Conservation (phyloP, 30 jellyfish, hydroid and myxozoan genomes). For the Chironex yamaguchii region DNA sequence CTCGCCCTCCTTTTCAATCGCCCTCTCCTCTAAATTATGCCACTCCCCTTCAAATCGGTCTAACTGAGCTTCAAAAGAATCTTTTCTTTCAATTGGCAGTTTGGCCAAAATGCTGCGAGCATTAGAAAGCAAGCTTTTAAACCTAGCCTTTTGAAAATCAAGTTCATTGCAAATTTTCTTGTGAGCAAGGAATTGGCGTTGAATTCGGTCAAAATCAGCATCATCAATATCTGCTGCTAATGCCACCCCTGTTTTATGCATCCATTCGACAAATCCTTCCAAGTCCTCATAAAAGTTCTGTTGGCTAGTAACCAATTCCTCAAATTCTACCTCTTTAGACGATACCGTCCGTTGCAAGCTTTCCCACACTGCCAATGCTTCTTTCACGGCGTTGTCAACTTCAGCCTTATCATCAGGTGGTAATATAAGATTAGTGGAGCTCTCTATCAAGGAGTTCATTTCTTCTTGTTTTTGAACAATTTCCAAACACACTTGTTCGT, state of each 20-base stretch:
- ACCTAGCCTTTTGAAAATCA: constrained; percentile 23
- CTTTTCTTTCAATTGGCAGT: constrained; percentile 48
- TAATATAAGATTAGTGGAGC: constrained; percentile 47
- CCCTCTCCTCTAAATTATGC: constrained; percentile 62
- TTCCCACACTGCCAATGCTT: constrained; percentile 48
- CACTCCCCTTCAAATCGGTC: constrained; percentile 40
- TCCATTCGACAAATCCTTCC: constrained; percentile 86
- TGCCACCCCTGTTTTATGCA: constrained; percentile 44
- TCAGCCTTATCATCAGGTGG: constrained; percentile 25
- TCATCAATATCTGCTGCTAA: constrained; percentile 64
- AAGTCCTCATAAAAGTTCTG: constrained; percentile 72
- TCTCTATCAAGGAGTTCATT: constrained; percentile 65
- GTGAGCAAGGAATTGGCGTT: constrained; percentile 15
- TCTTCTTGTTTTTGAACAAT: constrained; percentile 51
- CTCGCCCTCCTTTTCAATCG: constrained; percentile 62
- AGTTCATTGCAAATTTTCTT: constrained; percentile 50
- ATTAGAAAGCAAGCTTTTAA: constrained; percentile 19
- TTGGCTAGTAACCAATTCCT: constrained; percentile 50
- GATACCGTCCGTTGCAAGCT: constrained; percentile 61
- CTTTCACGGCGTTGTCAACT: constrained; percentile 39
- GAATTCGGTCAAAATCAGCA: background rate
- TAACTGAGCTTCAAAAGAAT: constrained; percentile 63
- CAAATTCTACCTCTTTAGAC: constrained; percentile 57
- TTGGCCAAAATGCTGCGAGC: constrained; percentile 57
- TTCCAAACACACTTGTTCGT: constrained; percentile 59